Evolutionary conservation across 2,888 invertebrate genomes (phyloP), one percentile per base, ranked within the genome.

Genomic region (Anarsia innoxiella): DNA sequence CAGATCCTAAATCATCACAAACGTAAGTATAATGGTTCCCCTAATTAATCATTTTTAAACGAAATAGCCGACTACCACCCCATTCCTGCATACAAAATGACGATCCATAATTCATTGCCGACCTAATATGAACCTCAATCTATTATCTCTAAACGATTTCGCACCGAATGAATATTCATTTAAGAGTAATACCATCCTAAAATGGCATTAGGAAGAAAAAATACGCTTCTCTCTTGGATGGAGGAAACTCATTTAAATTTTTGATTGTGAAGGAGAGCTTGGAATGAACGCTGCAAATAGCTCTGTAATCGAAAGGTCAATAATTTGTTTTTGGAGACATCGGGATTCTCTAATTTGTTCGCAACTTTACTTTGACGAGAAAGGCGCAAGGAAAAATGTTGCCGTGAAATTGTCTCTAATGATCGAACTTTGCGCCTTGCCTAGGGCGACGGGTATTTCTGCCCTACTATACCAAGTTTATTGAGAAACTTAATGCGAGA

Each of bases 91-190:
- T 66, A 64, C 59, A 58, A 65, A 76, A 67, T 58, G 61, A 60
- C 59, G 59, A 66, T 68, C 67, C 66, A 73, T 78, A 74, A 78
- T 73, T 78, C 75, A 75, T 69, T 61, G 54, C 53, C 56, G 59
- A 61, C 68, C 65, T 74, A 76, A 78, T 77, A 78, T 74, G 74
- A 75, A 75, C 73, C 70, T 65, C 75, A 71, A 77, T 79, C 73
- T 79, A 79, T 80, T 79, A 79, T 77, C 77, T 77, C 74, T 78
- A 78, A 83, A 72, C 82, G 82, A 76, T 82, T 82, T 79, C 64
- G 68, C 74, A 69, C 66, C 56, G 59, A 74, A 83, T 83, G 82
- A 82, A 83, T 83, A 83, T 83, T 83, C 82, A 83, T 79, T 79
- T 75, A 66, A 62, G 68, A 72, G 77, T 76, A 77, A 78, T 77